phyloP scores from a whole-genome alignment of 2,797 vertebrate genomes.

The Chromis chromis region DNA sequence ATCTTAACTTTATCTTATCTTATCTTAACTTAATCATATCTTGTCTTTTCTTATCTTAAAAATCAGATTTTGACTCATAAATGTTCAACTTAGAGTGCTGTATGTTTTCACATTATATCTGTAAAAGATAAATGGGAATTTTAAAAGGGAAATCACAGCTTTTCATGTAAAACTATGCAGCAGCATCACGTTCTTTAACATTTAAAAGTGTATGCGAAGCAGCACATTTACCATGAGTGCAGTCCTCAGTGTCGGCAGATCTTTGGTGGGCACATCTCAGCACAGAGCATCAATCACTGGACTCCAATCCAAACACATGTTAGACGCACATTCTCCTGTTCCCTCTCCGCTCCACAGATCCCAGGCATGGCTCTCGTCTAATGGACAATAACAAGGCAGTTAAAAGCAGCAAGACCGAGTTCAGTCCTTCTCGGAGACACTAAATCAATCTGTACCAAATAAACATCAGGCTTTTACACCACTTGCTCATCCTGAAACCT shows the following conservation, averaged over 20 bases:
- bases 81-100: background rate
- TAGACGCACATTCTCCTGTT: conserved; percentile 69
- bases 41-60: no score
- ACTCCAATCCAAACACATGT: conserved; percentile 76
- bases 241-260: conserved; percentile 4
- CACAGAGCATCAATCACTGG: conserved; percentile 73
- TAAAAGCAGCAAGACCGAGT: conserved; percentile 66
- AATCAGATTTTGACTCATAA: background rate
- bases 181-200: background rate
- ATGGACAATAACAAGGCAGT: conserved; percentile 73
- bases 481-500: conserved; percentile 56
- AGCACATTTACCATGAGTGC: background rate
- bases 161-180: background rate
- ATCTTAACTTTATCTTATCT: no score
- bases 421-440: conserved; percentile 65
- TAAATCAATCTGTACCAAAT: conserved; percentile 76
- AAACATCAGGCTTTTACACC: conserved; percentile 70
- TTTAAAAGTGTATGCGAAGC: background rate
- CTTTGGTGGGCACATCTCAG: conserved; percentile 51
- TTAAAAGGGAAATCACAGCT: background rate
- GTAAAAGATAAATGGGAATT: background rate
- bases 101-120: background rate
- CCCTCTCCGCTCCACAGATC: conserved; percentile 52
- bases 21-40: no score
- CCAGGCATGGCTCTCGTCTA: conserved; percentile 76